Base-by-base conservation (phyloP, 2,888 invertebrate species). In the Anorthoa munda region DNA sequence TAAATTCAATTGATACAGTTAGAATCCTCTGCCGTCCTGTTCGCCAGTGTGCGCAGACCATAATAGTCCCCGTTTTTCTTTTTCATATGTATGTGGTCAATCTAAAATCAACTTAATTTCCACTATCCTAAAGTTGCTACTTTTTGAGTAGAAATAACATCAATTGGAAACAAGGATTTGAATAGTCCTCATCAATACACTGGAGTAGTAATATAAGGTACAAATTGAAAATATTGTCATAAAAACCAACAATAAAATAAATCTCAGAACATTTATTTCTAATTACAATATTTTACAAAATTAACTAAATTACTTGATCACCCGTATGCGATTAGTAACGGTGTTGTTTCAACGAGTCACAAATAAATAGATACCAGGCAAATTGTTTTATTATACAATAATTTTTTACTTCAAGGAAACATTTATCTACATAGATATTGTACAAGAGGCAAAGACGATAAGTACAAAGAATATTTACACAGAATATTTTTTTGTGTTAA, bases 271-370 rank as follows among this genome's bases (percentile, higher is more conserved):
- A 72, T 90, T 90, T 90, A 90, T 89, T 89, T 87, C 88, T 90
- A 91, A 83, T 89, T 88, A 89, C 87, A 89, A 84, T 89, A 89
- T 87, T 86, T 83, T 91, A 91, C 90, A 91, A 90, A 90, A 90
- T 90, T 86, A 91, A 87, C 86, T 89, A 89, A 81, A 83, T 75
- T 82, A 84, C 76, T 79, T 85, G 84, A 88, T 85, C 86, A 84
- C 86, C 81, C 79, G 77, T 83, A 77, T 68, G 76, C 73, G 72
- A 76, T 73, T 61, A 50, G 31, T 45, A 65, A 73, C 61, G 66
- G 61, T 65, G 72, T 65, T 50, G 23, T 60, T 55, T 45, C 23
- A 53, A 77, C 13, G 79, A 78, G 79, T 83, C 83, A 83, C 64
- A 68, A 3, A 60, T 50, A 55, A 17, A 61, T 26, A 46, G 7